Evolutionary conservation across 2,888 invertebrate species (phyloP).

Genomic region (Arge pagana): DNA sequence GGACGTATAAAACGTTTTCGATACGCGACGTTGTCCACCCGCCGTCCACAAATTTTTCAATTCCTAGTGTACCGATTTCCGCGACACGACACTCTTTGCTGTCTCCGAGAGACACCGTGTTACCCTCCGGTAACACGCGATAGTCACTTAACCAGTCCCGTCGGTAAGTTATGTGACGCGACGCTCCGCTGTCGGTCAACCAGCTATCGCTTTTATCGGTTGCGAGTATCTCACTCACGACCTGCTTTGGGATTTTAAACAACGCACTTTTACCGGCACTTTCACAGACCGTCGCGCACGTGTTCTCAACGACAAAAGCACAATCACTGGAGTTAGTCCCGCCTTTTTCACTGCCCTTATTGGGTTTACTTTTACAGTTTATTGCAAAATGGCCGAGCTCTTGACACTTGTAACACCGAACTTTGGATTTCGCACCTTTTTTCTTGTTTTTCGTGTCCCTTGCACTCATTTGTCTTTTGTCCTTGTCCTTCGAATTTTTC

Average conservation of each 20-base stretch:
- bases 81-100: slow-evolving; percentile 19
- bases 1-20: slow-evolving; percentile 19
- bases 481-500: too few species aligned
- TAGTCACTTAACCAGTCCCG: slow-evolving; percentile 16
- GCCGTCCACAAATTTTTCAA: slow-evolving; percentile 7
- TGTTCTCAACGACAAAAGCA: slow-evolving; percentile 17
- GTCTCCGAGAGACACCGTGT: slow-evolving; percentile 18
- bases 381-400: slow-evolving; percentile 23
- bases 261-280: not conserved
- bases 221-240: slow-evolving; percentile 9
- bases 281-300: not conserved
- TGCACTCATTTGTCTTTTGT: too few species aligned
- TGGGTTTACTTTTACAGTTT: too few species aligned
- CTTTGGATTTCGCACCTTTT: slow-evolving; percentile 9
- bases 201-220: slow-evolving; percentile 20
- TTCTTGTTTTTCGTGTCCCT: too few species aligned
- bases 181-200: slow-evolving; percentile 26
- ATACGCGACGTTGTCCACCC: slow-evolving; percentile 22
- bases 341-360: slow-evolving; percentile 1
- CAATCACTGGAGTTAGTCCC: slow-evolving; percentile 8
- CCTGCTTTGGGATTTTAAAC: not conserved
- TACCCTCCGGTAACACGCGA: slow-evolving; percentile 6
- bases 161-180: slow-evolving; percentile 16
- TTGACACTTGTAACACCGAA: slow-evolving; percentile 22
- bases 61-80: too few species aligned